Conservation (phyloP, 1,140 invertebrate genomes). For the Apis laboriosa region DNA sequence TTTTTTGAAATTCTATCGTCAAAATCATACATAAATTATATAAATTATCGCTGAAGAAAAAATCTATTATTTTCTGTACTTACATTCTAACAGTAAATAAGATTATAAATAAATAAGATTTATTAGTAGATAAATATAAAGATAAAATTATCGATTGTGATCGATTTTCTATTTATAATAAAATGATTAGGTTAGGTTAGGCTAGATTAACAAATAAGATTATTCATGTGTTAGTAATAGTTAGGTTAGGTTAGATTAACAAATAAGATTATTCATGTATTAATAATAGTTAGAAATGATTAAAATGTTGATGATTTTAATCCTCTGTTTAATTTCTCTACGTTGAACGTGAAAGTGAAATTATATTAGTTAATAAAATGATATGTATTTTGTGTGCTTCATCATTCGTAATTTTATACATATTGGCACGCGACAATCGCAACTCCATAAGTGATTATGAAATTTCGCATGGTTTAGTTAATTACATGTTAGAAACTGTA, state of each 20-base stretch:
- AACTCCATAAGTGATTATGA: conserved; percentile 38
- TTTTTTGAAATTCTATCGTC: background rate
- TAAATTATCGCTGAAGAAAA: conserved; percentile 18
- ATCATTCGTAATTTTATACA: conserved; percentile 49
- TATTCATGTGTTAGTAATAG: conserved; percentile 4
- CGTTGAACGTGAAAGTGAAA: background rate
- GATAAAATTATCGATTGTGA: background rate
- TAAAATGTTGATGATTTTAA: background rate
- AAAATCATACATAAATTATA: background rate
- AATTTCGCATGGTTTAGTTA: conserved; percentile 11
- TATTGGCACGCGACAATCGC: conserved; percentile 51
- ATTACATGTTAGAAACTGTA: conserved; percentile 23
- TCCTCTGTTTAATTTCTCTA: conserved; percentile 1
- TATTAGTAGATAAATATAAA: background rate
- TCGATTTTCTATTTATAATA: too few relatives aligned
- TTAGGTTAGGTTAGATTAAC: background rate
- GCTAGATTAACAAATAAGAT: conserved; percentile 16
- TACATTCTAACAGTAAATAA: background rate
- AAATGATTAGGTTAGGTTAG: background rate
- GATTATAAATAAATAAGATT: background rate
- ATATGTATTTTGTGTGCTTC: background rate
- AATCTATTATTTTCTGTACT: background rate
- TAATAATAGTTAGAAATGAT: background rate
- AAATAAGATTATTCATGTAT: conserved; percentile 8
- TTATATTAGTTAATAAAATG: background rate